Percentiles rank a stretch among this genome's conserved stretches.
Conservation (phyloP, 2,113 vertebrate genomes). For the Gymnarchus niloticus region DNA sequence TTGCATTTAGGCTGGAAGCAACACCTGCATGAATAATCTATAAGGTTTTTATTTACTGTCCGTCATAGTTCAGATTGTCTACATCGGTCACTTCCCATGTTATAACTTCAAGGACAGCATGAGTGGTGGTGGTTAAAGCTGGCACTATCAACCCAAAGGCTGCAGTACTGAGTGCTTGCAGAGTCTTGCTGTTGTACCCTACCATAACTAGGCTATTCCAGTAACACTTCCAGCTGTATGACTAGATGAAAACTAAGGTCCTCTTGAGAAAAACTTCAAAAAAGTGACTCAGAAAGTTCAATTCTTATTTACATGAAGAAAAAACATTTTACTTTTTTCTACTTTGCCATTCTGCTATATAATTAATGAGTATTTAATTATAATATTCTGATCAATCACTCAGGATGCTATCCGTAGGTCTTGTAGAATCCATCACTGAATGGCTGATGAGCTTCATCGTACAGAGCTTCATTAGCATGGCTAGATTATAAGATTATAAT, state of each 20-base stretch:
- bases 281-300: background rate
- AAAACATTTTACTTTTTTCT: background rate
- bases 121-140: background rate
- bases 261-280: background rate
- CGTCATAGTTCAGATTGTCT: background rate
- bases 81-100: too few relatives aligned
- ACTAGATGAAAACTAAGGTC: background rate
- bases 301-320: background rate
- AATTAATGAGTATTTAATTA: background rate
- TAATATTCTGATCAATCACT: slow-evolving; percentile 15
- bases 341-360: background rate
- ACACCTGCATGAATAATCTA: background rate
- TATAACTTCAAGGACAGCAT: background rate
- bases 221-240: background rate
- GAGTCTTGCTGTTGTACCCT: background rate
- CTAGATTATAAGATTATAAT: slow-evolving; percentile 30
- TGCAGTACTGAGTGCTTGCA: background rate
- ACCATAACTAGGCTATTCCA: background rate
- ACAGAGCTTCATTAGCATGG: slow-evolving; percentile 29
- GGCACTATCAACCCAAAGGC: background rate
- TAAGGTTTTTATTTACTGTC: background rate
- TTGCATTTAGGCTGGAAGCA: background rate
- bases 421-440: slow-evolving; percentile 22
- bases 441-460: slow-evolving; percentile 32
- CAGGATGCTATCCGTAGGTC: background rate